A percentile compares a stretch with the other conserved stretches of the same genome.
Evolutionary conservation across 1,140 invertebrate genomes (phyloP).

Genomic region (Chionoecetes opilio): DNA sequence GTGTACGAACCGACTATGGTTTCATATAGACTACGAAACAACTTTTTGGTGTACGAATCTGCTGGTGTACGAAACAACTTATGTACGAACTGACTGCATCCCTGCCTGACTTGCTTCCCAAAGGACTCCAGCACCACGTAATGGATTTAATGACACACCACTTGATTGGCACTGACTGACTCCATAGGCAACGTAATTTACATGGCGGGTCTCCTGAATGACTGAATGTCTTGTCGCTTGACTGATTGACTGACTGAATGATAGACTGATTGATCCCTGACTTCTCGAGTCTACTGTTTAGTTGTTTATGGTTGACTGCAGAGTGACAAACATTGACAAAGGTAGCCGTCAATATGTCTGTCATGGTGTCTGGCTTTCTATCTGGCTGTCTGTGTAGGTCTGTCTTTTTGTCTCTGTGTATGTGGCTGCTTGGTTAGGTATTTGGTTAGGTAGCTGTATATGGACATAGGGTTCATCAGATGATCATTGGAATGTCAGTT

Average conservation of each 20-base stretch:
- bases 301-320: background rate
- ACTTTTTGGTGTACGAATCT: no score
- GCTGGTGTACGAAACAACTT: no score
- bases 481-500: no score
- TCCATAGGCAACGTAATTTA: background rate
- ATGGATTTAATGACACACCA: background rate
- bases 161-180: background rate
- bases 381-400: background rate
- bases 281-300: background rate
- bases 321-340: background rate
- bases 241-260: background rate
- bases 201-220: background rate
- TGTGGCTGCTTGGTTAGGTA: background rate
- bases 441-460: no score
- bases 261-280: background rate
- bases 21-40: no score
- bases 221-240: background rate
- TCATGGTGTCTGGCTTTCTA: background rate
- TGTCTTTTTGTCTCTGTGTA: background rate
- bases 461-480: no score
- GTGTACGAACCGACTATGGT: no score
- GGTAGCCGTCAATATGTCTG: background rate
- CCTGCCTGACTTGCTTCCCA: background rate
- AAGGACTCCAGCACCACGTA: background rate
- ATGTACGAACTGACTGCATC: no score